Base-by-base conservation (phyloP, 2,113 vertebrate genomes). In the Bombycilla garrulus region DNA sequence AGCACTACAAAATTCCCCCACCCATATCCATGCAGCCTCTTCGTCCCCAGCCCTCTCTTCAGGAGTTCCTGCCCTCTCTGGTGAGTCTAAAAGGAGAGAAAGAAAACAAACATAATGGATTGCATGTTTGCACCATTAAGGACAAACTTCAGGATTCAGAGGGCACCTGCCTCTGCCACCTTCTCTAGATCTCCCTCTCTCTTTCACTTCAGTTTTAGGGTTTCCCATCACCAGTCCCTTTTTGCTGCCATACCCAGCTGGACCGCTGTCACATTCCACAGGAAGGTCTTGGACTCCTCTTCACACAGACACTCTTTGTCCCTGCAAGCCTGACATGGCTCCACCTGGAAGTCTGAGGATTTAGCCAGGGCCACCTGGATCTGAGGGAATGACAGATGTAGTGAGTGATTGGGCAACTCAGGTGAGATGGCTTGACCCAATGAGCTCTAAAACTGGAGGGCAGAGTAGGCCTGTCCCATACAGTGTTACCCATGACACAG, bases 251-350 rank as follows among this genome's bases (percentile, higher is more conserved):
- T 93, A 99, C 98, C 98, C 57, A 98, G 79, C 23, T 82, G 81
- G n/a, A 90, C 71, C 44, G 98, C 96, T 13, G 90, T 97, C 95
- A 99, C 91, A 9, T 81, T 98, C 98, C 99, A 99, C 29, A 24
- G 95, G 79, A 98, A 97, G 35, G 97, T 98, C 85, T 97, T 98
- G 31, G 97, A 97, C 72, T 98, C 98, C 7, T 96, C 97, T 54
- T 91, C 97, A 73, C 98, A 99, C 42, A 99, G 76, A 92, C 98
- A 99, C 51, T 96, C 90, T 53, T 31, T 95, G 31, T 96, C 92
- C 44, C 51, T 92, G 85, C 95, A 97, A 53, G 54, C 73, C 35
- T 51, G 36, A 64, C 96, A 97, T 2, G 50, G 50, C 79, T 96
- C 90, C 56, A 96, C 60, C 84, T 95, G 77, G 96, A 97, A 95